phyloP scores from a whole-genome alignment of 2,888 invertebrate species.

The Thereva nobilitata region DNA sequence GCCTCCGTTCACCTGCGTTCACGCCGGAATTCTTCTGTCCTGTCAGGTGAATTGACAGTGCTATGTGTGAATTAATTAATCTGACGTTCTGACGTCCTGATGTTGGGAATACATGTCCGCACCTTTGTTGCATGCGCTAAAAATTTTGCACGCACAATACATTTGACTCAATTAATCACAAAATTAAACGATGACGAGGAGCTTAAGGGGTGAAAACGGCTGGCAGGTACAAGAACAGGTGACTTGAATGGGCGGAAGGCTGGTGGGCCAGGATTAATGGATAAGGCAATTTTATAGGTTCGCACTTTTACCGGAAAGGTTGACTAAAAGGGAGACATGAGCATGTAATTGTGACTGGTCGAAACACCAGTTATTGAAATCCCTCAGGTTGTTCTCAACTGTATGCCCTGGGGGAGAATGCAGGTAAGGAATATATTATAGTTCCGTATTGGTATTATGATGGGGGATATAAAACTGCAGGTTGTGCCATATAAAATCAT shows the following conservation, averaged over 20 bases:
- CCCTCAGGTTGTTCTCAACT: too few relatives aligned
- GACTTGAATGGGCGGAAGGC: not conserved
- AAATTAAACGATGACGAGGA: conserved; percentile 27
- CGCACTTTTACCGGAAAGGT: conserved; percentile 29
- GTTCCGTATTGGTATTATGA: too few relatives aligned
- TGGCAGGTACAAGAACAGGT: not conserved
- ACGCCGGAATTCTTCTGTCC: not conserved
- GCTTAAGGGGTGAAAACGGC: conserved; percentile 11
- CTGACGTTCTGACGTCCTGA: not conserved
- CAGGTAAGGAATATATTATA: too few relatives aligned
- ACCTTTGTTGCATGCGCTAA: conserved; percentile 22
- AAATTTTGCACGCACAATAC: conserved; percentile 33
- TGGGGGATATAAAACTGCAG: too few relatives aligned
- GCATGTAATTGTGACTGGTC: too few relatives aligned
- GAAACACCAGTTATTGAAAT: too few relatives aligned
- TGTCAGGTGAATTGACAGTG: conserved; percentile 28
- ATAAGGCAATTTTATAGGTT: conserved; percentile 10
- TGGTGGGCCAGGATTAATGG: not conserved
- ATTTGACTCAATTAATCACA: conserved; percentile 29
- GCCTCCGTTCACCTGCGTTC: conserved; percentile 24
- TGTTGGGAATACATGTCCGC: conserved; percentile 18
- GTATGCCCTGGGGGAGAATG: too few relatives aligned
- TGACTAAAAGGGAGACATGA: not conserved
- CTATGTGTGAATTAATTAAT: conserved; percentile 26
- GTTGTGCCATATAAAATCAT: too few relatives aligned